phyloP scores from a whole-genome alignment of 2,797 vertebrate species.

The Galagoides demidoff region DNA sequence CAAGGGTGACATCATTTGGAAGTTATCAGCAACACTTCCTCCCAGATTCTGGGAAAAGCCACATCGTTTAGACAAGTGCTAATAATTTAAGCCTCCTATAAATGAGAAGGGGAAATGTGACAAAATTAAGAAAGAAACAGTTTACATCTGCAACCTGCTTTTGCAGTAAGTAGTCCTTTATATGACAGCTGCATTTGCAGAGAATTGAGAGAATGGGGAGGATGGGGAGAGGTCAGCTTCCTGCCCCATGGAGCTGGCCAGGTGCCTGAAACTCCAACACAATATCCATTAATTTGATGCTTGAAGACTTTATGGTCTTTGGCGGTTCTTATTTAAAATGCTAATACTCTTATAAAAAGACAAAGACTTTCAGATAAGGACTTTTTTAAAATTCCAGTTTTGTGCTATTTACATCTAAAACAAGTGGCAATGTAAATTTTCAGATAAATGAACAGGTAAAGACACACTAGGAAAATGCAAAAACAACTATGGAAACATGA shows the following conservation, averaged over 20 bases:
- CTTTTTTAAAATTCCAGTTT: not conserved
- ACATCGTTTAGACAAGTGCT: conserved; percentile 62
- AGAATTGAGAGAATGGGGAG: not conserved
- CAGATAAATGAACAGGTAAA: not conserved
- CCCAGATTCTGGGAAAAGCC: not conserved
- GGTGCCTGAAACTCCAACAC: not conserved
- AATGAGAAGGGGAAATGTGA: conserved; percentile 45
- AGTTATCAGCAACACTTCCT: not conserved
- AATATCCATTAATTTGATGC: not conserved
- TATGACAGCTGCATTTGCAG: not conserved
- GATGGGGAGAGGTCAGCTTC: not conserved
- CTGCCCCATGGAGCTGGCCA: accelerated
- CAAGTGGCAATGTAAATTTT: not conserved
- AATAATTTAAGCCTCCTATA: conserved; percentile 65
- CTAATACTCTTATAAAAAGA: not conserved
- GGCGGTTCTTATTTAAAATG: conserved; percentile 1
- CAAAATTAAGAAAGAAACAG: conserved; percentile 52
- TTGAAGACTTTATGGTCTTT: not conserved
- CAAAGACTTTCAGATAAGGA: not conserved
- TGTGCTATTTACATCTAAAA: not conserved
- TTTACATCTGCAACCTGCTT: conserved; percentile 5
- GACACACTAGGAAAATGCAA: not conserved
- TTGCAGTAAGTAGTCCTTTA: not conserved
- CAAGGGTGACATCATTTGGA: conserved; percentile 36
- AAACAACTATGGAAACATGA: not conserved